These are phyloP conservation scores for Dendroctonus ponderosae DNA, from an alignment of 1,140 invertebrate genomes.

Conservation along the genomic window DNA sequence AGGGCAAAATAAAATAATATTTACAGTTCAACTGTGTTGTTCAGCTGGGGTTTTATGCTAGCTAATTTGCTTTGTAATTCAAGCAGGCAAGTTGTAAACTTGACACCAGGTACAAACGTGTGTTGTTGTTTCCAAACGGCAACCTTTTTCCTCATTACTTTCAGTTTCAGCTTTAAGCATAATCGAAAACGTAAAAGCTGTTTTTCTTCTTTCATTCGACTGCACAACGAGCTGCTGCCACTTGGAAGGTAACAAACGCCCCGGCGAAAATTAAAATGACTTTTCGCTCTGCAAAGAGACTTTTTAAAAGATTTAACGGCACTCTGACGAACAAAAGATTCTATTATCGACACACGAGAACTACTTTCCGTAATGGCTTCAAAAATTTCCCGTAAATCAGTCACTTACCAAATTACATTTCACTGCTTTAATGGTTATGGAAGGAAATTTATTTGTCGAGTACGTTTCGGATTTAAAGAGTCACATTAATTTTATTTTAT, in stretches of 20 bases:
- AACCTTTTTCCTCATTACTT: conserved; percentile 13
- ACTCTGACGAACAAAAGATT: conserved; percentile 27
- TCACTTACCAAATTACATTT: conserved; percentile 31
- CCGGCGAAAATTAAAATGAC: conserved; percentile 29
- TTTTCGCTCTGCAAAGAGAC: conserved; percentile 22
- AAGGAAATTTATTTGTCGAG: too few species aligned
- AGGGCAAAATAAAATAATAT: too few species aligned
- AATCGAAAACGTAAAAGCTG: conserved; percentile 7
- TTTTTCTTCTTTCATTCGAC: conserved; percentile 15
- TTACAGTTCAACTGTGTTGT: too few species aligned
- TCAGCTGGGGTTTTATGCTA: too few species aligned
- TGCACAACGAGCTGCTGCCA: conserved; percentile 9
- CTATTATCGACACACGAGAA: conserved; percentile 30
- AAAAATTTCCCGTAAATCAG: conserved; percentile 31
- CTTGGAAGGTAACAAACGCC: conserved; percentile 22
- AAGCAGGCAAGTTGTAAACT: too few species aligned
- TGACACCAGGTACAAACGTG: too few species aligned
- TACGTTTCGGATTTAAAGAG: too few species aligned
- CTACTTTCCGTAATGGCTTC: conserved; percentile 28
- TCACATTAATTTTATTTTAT: too few species aligned
- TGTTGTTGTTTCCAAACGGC: not conserved
- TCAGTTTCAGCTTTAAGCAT: conserved; percentile 8
- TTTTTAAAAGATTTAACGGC: conserved; percentile 29
- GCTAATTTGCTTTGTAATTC: too few species aligned
- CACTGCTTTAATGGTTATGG: too few species aligned